Evolutionary conservation across 1,140 invertebrate genomes (phyloP).

Genomic region (Chironomus tepperi): DNA sequence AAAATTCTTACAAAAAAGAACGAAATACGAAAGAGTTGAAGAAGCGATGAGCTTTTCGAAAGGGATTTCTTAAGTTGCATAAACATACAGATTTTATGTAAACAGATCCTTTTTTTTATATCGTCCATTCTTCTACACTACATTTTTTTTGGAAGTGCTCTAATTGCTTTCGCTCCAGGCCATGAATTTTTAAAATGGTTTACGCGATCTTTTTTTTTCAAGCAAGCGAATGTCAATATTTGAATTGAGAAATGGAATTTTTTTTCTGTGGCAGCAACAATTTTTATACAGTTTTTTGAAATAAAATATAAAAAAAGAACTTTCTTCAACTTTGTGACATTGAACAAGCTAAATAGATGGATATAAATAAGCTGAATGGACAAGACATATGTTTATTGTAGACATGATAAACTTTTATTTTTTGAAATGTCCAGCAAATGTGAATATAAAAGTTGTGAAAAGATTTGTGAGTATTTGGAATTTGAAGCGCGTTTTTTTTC

Average conservation of each 20-base stretch:
- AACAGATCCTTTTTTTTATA: slow-evolving; percentile 23
- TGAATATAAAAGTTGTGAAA: too few species aligned
- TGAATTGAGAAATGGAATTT: not conserved
- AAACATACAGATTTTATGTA: slow-evolving; percentile 15
- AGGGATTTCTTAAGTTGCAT: not conserved
- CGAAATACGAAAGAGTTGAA: not conserved
- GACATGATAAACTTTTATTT: too few species aligned
- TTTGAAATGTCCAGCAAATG: too few species aligned
- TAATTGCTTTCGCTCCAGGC: slow-evolving; percentile 16
- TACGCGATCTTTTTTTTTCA: not conserved
- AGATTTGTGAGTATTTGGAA: too few species aligned
- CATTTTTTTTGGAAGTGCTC: not conserved
- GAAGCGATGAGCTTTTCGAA: not conserved
- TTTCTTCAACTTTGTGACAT: too few species aligned
- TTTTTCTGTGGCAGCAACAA: not conserved
- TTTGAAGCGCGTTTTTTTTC: too few species aligned
- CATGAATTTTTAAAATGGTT: slow-evolving; percentile 18
- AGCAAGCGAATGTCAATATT: not conserved
- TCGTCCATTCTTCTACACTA: not conserved
- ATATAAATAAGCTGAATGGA: too few species aligned
- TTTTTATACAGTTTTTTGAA: too few species aligned
- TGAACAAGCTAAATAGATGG: too few species aligned
- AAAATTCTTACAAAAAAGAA: not conserved
- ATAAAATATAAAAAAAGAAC: too few species aligned
- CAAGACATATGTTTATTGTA: too few species aligned